A percentile compares a stretch with the other conserved stretches of the same genome.
Evolutionary conservation across 2,888 invertebrate species (phyloP).

Genomic region (Odontocolon sp.): DNA sequence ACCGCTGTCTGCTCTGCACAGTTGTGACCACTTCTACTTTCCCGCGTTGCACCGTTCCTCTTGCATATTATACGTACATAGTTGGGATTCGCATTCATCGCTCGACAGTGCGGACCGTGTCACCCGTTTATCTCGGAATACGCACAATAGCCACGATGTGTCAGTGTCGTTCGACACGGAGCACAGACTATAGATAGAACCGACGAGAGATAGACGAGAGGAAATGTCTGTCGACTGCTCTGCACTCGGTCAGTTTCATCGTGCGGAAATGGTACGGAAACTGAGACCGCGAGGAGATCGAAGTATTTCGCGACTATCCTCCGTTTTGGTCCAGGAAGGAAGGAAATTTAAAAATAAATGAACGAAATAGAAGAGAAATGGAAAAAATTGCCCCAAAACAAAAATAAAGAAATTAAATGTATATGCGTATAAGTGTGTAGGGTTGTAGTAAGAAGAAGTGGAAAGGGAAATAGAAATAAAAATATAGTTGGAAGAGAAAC

Average conservation of each 20-base stretch:
- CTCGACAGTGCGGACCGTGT: constrained; percentile 7
- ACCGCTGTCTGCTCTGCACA: constrained; percentile 1
- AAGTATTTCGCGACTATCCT: too few relatives aligned
- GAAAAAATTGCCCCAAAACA: neutral
- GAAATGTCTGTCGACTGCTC: neutral
- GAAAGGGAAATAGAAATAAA: neutral
- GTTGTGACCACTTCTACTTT: neutral
- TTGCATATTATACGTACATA: neutral
- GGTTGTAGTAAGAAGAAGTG: neutral
- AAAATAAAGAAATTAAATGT: neutral
- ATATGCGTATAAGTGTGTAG: neutral
- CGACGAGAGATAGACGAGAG: constrained; percentile 15
- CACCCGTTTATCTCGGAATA: constrained; percentile 21
- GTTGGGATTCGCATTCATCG: constrained; percentile 12
- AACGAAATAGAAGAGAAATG: neutral
- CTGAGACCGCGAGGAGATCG: neutral
- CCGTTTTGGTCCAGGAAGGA: too few relatives aligned
- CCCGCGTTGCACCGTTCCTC: neutral
- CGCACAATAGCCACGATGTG: constrained; percentile 20
- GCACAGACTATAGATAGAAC: too few relatives aligned
- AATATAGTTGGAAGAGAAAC: neutral
- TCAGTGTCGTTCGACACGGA: constrained; percentile 28
- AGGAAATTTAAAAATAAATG: neutral
- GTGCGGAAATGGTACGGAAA: constrained; percentile 1
- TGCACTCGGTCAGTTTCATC: neutral